These are phyloP conservation scores for Nothobranchius kuhntae DNA, from an alignment of 2,113 vertebrate species.

Conservation along the genomic window DNA sequence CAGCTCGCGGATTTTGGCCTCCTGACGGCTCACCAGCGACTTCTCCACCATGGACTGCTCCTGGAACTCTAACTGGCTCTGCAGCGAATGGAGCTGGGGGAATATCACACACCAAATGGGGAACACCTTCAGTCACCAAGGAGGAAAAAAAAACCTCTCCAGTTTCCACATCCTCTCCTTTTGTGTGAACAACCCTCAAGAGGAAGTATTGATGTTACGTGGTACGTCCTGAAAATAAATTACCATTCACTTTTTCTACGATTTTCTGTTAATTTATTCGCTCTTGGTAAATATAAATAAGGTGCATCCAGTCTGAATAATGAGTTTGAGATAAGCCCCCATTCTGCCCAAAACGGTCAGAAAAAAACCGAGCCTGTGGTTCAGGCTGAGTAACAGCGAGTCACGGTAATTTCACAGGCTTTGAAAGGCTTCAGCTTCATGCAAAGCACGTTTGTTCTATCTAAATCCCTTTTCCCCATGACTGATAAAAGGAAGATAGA, in stretches of 20 bases:
- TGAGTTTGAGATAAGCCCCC: slow-evolving; percentile 46
- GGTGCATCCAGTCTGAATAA: slow-evolving; percentile 38
- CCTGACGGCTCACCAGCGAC: slow-evolving; percentile 94
- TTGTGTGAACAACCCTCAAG: slow-evolving; percentile 2
- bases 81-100: slow-evolving; percentile 89
- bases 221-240: slow-evolving; percentile 29
- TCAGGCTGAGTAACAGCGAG: slow-evolving; percentile 45
- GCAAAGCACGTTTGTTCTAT: slow-evolving; percentile 59
- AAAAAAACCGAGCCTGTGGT: slow-evolving; percentile 26
- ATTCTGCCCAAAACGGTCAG: slow-evolving; percentile 38
- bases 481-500: slow-evolving; percentile 66
- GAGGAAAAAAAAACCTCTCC: background rate
- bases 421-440: slow-evolving; percentile 39
- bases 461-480: slow-evolving; percentile 53
- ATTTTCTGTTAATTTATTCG: slow-evolving; percentile 21
- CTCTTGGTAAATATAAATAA: slow-evolving; percentile 39
- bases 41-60: slow-evolving; percentile 99
- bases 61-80: slow-evolving; percentile 95
- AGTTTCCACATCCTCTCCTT: slow-evolving; percentile 11
- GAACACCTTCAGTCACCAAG: slow-evolving; percentile 4
- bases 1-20: slow-evolving; percentile 96
- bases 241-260: slow-evolving; percentile 23
- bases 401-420: slow-evolving; percentile 42
- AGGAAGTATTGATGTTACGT: slow-evolving; percentile 6
- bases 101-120: slow-evolving; percentile 13